Conservation (phyloP, 23 tunicate species). For the Styela clava region DNA sequence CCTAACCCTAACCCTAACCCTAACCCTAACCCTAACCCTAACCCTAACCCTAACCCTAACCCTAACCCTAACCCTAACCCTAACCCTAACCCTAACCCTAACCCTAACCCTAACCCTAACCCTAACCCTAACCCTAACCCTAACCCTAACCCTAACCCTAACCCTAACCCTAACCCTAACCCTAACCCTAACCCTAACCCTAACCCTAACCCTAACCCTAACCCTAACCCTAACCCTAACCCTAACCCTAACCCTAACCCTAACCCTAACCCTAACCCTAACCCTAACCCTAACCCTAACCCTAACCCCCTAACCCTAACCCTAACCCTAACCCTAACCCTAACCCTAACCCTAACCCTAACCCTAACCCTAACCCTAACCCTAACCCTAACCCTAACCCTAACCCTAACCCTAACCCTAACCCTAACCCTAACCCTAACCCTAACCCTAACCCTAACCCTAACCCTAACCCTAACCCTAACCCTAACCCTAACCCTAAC, state of each 20-base stretch:
- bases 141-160: constrained; percentile 58
- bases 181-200: constrained; percentile 59
- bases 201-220: constrained; percentile 74
- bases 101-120: constrained; percentile 54
- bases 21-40: constrained; percentile 20
- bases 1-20: constrained; percentile 17
- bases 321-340: constrained; percentile 75
- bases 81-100: constrained; percentile 78
- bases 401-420: constrained; percentile 86
- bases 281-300: constrained; percentile 44
- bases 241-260: constrained; percentile 85
- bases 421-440: constrained; percentile 62
- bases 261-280: constrained; percentile 69
- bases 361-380: constrained; percentile 59
- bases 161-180: constrained; percentile 43
- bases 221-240: constrained; percentile 74
- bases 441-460: constrained; percentile 91
- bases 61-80: constrained; percentile 81
- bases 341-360: constrained; percentile 70
- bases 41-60: constrained; percentile 62
- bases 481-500: constrained; percentile 76
- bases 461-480: constrained; percentile 76
- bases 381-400: constrained; percentile 69
- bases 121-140: constrained; percentile 64
- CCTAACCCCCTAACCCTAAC: constrained; percentile 65